Evolutionary conservation across 2,113 vertebrate genomes (phyloP), one percentile per base, ranked within the genome.

Genomic region (Australoheros scitulus): DNA sequence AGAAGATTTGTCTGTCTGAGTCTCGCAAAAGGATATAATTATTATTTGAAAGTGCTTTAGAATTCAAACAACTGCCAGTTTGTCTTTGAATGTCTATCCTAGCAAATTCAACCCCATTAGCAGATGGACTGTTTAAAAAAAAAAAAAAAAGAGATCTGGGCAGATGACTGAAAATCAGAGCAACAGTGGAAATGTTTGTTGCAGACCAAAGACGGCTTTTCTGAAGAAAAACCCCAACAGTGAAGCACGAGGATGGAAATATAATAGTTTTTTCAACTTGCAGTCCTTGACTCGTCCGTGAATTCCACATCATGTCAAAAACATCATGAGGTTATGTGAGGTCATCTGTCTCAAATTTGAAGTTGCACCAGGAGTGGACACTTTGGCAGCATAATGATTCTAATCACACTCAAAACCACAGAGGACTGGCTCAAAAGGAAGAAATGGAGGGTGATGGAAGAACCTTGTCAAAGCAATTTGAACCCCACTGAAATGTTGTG

Each of bases 401-500:
- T 55, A 18, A 55, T 72, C 68, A 55, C 26, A 34, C 68, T 55
- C 47, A 2, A 72, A 55, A 11, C 26, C 11, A 72, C 13, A 1
- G 1, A 47, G 47, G 47, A 34, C 68, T 34, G 68, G 47, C 68
- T 72, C 26, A n/a, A 55, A 72, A 55, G 52, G 26, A 29, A 55
- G 47, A 55, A 72, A 55, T 5, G 11, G 1, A 14, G 18, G 47
- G 47, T 72, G 52, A 50, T 50, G 15, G 50, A 55, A 72, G 43
- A n/a, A 13, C 29, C 68, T 72, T 55, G 68, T 72, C 47, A 55
- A 72, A 72, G 47, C 47, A 55, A 55, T 72, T 72, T n/a, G 26
- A 72, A 55, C 55, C 68, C 68, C 68, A 34, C 47, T 72, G 68
- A 72, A 72, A 72, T 72, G 26, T 55, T 72, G 68, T 72, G 68